These are phyloP conservation scores for Phrynosoma blainvillii DNA, from an alignment of 2,113 vertebrate genomes.

Conservation along the genomic window DNA sequence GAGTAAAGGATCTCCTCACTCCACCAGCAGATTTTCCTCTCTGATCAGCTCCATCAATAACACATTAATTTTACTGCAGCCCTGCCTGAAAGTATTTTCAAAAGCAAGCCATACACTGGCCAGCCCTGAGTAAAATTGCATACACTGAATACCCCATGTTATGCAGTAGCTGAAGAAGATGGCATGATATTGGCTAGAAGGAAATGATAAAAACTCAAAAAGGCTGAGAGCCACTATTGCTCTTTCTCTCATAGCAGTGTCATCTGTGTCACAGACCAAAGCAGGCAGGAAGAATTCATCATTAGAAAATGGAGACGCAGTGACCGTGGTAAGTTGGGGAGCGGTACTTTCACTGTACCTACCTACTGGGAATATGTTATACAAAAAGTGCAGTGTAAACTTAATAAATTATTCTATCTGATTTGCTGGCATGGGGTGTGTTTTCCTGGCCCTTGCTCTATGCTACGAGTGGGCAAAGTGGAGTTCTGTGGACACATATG, in stretches of 20 bases:
- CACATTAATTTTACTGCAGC: neutral
- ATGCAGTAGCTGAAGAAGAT: neutral
- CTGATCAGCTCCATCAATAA: neutral
- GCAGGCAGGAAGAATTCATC: slow-evolving; percentile 52
- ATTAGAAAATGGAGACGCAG: slow-evolving; percentile 59
- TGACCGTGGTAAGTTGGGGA: slow-evolving; percentile 62
- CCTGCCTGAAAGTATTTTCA: neutral
- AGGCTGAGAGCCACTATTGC: neutral
- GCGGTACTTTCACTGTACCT: neutral
- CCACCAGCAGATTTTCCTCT: neutral
- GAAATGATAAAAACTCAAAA: neutral
- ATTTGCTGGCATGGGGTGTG: neutral
- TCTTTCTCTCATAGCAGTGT: slow-evolving; percentile 70
- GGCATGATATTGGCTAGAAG: neutral
- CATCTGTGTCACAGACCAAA: slow-evolving; percentile 62
- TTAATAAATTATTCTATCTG: neutral
- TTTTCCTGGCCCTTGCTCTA: neutral
- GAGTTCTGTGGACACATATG: too few relatives aligned
- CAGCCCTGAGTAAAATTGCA: neutral
- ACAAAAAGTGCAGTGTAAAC: too few relatives aligned
- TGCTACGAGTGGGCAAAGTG: neutral
- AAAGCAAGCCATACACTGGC: neutral
- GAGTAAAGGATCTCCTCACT: neutral
- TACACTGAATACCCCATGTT: neutral
- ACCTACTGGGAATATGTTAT: neutral